Base-by-base conservation (phyloP, 2,113 vertebrate species). In the Mustela nigripes region DNA sequence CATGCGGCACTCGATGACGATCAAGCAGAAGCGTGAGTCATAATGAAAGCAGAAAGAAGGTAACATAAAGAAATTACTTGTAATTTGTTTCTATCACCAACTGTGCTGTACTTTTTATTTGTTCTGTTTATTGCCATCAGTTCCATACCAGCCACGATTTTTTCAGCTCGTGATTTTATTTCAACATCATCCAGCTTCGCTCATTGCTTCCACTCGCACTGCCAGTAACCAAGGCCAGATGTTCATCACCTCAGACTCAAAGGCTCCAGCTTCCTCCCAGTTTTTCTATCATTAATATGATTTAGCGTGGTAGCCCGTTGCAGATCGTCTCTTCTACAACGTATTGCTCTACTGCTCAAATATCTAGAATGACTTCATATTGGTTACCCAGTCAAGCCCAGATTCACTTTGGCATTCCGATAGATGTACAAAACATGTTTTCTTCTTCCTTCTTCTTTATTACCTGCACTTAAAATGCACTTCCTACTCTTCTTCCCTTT, bases 281-380 rank as follows among this genome's bases (percentile, higher is more conserved):
- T 28, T 93, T 84, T 89, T 95, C 11, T 19, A 67, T 89, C 48
- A 91, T 93, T 74, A 86, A 8, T 39, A 42, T 90, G 33, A 84
- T 60, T 80, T 95, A 94, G 42, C 33, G 19, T 91, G 60, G 62
- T 94, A 97, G 94, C 58, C 94, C 45, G 22, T 85, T 89, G 21
- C 36, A 95, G 71, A 76, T 91, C 53, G 73, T 94, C 73, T 93
- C 95, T 97, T 67, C 94, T 67, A 89, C 84, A 98, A 92, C 67
- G 76, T 76, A 73, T 87, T 82, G 91, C 53, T 94, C 58, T 19
- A 50, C 69, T 90, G 21, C 36, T 91, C 78, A 48, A 90, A 92
- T 95, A 91, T 39, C 63, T 90, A 89, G 79, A 95, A 95, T 94
- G 93, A 96, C 69, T 96, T 93, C 78, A 83, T 93, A 80, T 81